Evolutionary conservation across 2,113 vertebrate species (phyloP).

Genomic region (Otus sunia): DNA sequence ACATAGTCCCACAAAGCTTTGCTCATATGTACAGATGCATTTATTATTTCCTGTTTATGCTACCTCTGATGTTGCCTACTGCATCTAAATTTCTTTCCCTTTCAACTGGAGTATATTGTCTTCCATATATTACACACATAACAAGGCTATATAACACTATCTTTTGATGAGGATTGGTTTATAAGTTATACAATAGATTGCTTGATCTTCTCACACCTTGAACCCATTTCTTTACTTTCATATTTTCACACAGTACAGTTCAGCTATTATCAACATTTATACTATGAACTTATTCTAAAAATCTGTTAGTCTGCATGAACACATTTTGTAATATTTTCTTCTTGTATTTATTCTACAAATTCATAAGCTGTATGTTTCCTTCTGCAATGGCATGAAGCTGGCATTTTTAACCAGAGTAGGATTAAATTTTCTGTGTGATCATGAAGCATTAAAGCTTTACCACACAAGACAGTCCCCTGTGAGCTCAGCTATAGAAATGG

Average conservation of each 20-base stretch:
- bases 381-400: constrained; percentile 41
- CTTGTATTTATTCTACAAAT: constrained; percentile 36
- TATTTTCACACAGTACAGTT: background rate
- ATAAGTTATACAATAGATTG: constrained; percentile 9
- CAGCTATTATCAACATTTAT: constrained; percentile 49
- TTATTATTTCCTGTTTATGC: background rate
- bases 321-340: constrained; percentile 39
- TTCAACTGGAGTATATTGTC: background rate
- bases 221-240: constrained; percentile 25
- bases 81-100: background rate
- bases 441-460: constrained; percentile 67
- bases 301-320: background rate
- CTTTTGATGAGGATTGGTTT: background rate
- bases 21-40: background rate
- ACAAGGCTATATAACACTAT: background rate
- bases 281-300: constrained; percentile 20
- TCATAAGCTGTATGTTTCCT: constrained; percentile 35
- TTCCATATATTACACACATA: background rate
- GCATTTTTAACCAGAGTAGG: constrained; percentile 69
- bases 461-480: constrained; percentile 54
- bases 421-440: constrained; percentile 74
- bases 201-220: constrained; percentile 14
- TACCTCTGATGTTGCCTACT: background rate
- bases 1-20: background rate
- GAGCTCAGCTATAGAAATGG: constrained; percentile 56